Conservation (phyloP, 2,888 invertebrate species). For the Tenthredo scrophulariae region DNA sequence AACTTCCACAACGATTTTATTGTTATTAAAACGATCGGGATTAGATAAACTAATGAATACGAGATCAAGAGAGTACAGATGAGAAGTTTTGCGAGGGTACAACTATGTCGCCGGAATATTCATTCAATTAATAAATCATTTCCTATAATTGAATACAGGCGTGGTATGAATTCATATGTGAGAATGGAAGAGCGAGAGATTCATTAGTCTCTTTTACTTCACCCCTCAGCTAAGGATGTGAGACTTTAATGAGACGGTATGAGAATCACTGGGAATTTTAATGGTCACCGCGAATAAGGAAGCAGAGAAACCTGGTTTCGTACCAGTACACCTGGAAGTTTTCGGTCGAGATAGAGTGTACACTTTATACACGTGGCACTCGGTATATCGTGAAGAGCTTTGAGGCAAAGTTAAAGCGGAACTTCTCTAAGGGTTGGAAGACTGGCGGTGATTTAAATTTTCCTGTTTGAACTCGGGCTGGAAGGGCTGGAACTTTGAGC, state of each 20-base stretch:
- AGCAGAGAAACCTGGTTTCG: not conserved
- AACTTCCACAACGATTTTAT: too few relatives aligned
- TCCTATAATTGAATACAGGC: not conserved
- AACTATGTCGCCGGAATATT: too few relatives aligned
- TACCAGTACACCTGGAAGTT: conserved; percentile 27
- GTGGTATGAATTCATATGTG: not conserved
- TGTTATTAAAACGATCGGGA: too few relatives aligned
- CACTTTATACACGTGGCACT: conserved; percentile 37
- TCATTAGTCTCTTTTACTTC: not conserved
- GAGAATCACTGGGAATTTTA: conserved; percentile 41
- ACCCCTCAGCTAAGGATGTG: not conserved
- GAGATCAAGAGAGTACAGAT: too few relatives aligned
- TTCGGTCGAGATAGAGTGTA: conserved; percentile 13
- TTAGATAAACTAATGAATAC: too few relatives aligned
- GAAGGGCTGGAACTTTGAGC: conserved; percentile 12
- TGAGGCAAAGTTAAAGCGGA: conserved; percentile 33
- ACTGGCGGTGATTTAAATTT: conserved; percentile 25
- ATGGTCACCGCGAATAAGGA: conserved; percentile 22
- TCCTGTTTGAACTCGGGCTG: not conserved
- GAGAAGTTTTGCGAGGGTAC: too few relatives aligned
- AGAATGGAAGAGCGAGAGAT: not conserved
- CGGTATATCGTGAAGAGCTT: conserved; percentile 37
- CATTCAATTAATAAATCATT: too few relatives aligned
- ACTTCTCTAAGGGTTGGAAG: conserved; percentile 7
- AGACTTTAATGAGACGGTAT: conserved; percentile 20